These are phyloP conservation scores for Heliconius hermathena DNA, from an alignment of 1,140 invertebrate species.

Conservation along the genomic window DNA sequence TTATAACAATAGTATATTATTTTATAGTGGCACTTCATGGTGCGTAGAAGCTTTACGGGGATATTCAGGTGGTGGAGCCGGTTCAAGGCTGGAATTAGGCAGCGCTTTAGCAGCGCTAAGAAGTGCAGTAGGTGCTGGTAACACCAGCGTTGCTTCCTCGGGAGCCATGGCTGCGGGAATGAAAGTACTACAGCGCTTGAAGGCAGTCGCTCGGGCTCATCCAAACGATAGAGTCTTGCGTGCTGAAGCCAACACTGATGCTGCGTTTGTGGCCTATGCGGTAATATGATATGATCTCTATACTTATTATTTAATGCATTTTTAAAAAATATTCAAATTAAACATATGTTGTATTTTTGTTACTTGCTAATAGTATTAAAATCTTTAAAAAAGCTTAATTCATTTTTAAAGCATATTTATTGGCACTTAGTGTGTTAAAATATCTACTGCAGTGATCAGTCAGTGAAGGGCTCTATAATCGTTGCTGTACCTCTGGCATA, in stretches of 20 bases:
- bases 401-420: too few relatives aligned
- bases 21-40: slow-evolving; percentile 65
- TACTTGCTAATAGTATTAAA: too few relatives aligned
- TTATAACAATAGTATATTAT: neutral
- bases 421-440: too few relatives aligned
- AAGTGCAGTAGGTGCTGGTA: slow-evolving; percentile 45
- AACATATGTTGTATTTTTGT: too few relatives aligned
- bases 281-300: slow-evolving; percentile 41
- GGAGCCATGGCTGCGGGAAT: slow-evolving; percentile 48
- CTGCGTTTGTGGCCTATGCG: slow-evolving; percentile 75
- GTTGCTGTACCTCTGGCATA: too few relatives aligned
- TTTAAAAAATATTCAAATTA: too few relatives aligned
- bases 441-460: too few relatives aligned
- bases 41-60: slow-evolving; percentile 76
- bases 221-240: slow-evolving; percentile 60
- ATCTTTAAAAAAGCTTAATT: too few relatives aligned
- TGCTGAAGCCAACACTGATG: slow-evolving; percentile 72
- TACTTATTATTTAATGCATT: too few relatives aligned
- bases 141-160: slow-evolving; percentile 34
- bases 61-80: slow-evolving; percentile 68
- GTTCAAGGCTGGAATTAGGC: slow-evolving; percentile 71
- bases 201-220: slow-evolving; percentile 62
- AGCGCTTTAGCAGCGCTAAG: slow-evolving; percentile 69
- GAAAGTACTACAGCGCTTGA: slow-evolving; percentile 63
- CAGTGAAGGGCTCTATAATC: too few relatives aligned